These are phyloP conservation scores for Erinaceus europaeus DNA, from an alignment of 2,113 vertebrate species.

Conservation along the genomic window DNA sequence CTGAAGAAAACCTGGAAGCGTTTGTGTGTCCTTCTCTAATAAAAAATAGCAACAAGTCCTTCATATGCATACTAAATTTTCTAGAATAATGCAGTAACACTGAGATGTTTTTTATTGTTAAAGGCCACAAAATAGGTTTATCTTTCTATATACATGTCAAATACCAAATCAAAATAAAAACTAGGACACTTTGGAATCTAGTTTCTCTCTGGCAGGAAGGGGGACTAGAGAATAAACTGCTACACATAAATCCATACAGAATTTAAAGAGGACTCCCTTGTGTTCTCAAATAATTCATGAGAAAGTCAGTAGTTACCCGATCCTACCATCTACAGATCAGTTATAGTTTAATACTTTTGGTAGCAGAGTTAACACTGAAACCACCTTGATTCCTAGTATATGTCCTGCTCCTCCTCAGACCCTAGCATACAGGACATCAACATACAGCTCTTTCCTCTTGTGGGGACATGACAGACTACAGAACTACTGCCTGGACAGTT, in stretches of 20 bases:
- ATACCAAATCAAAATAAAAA: conserved; percentile 67
- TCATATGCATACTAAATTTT: conserved; percentile 51
- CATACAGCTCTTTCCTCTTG: neutral
- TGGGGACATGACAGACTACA: conserved; percentile 7
- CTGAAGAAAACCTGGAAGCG: conserved; percentile 76
- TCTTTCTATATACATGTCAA: conserved; percentile 61
- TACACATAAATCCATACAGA: conserved; percentile 52
- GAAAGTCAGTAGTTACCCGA: conserved; percentile 40
- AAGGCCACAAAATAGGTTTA: conserved; percentile 84
- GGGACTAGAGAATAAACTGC: conserved; percentile 54
- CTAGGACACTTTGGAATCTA: conserved; percentile 80
- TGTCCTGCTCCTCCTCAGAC: conserved; percentile 30
- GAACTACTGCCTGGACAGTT: neutral
- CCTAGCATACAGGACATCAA: neutral
- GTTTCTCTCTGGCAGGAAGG: conserved; percentile 58
- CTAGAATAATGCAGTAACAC: conserved; percentile 74
- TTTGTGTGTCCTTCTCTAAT: conserved; percentile 46
- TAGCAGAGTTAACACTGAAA: conserved; percentile 48
- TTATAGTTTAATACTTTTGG: conserved; percentile 39
- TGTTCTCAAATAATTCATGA: conserved; percentile 50
- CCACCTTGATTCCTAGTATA: conserved; percentile 2
- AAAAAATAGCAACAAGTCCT: conserved; percentile 63
- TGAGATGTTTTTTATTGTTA: conserved; percentile 72
- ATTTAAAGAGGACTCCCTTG: conserved; percentile 66
- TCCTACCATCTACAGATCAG: conserved; percentile 41